phyloP scores from a whole-genome alignment of 2,888 invertebrate genomes.

The Scaptodrosophila latifasciaeformis region DNA sequence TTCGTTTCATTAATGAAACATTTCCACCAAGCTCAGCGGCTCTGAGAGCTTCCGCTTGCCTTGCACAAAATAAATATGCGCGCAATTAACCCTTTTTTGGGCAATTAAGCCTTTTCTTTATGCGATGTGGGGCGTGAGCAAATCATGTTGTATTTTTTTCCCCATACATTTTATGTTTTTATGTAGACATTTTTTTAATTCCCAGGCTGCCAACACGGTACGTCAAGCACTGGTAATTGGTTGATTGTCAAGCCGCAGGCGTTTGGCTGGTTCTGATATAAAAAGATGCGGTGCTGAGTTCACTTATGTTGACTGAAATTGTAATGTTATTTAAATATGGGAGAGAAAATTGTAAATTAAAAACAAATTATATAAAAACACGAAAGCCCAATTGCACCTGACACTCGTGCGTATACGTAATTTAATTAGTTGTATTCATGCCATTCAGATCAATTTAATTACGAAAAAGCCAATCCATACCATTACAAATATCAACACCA shows the following conservation, averaged over 20 bases:
- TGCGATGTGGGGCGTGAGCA: background rate
- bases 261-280: background rate
- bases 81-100: constrained; percentile 36
- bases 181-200: background rate
- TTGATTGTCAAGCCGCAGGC: background rate
- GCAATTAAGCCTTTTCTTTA: constrained; percentile 30
- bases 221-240: background rate
- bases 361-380: background rate
- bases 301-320: background rate
- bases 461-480: no score
- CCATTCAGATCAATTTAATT: no score
- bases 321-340: no score
- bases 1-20: no score
- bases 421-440: no score
- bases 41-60: constrained; percentile 22
- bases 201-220: background rate
- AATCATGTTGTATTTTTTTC: constrained; percentile 11
- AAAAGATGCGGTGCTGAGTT: no score
- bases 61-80: constrained; percentile 32
- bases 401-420: no score
- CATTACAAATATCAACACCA: no score
- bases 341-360: constrained; percentile 1
- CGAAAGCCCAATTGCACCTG: background rate
- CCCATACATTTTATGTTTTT: constrained; percentile 23
- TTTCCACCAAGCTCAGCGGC: constrained; percentile 1